Base-by-base conservation (phyloP, 2,888 invertebrate species). In the Neocrepidodera transversa region DNA sequence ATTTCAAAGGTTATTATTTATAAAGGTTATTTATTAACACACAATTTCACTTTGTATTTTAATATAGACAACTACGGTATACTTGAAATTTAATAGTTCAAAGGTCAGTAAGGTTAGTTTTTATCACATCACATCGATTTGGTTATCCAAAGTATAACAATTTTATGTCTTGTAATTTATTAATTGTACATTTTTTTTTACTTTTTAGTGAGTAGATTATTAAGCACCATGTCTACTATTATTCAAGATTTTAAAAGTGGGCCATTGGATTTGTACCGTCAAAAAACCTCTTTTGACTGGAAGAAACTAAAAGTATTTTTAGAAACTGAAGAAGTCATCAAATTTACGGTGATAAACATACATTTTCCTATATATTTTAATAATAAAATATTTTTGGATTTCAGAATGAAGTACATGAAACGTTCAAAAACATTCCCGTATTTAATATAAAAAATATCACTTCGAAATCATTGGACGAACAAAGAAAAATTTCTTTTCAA, bases 261-360 rank as follows among this genome's bases (percentile, higher is more conserved):
- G 3, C 87, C 86, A 11, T 76, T 90, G 59, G 85, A 87, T 68
- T 73, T 69, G 3, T 90, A 88, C 71, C 82, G 90, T 49, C 83
- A 84, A 65, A 83, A 82, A 64, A 85, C 88, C 0, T 81, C 85
- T 0, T 90, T 90, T 70, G 86, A 89, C 68, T 88, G 89, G 85
- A 86, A 87, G 43, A 85, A 85, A 57, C 40, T 86, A 72, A 83
- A 80, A 73, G 59, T 84, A 2, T 74, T 83, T 51, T 65, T 86
- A 18, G 83, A 85, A 66, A 80, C 81, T 38, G 83, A 83, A 70
- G 83, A 84, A 11, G 75, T 81, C 35, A 74, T 85, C 38, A 74
- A 80, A 55, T 78, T 81, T 59, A 81, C 84, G 79, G 86, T 86
- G 73, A 66, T 35, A 8, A n/a, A 32, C 13, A 17, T 14, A 47